A percentile compares a stretch with the other conserved stretches of the same genome.
phyloP scores from a whole-genome alignment of 2,888 invertebrate species.

The Volucella zonaria region DNA sequence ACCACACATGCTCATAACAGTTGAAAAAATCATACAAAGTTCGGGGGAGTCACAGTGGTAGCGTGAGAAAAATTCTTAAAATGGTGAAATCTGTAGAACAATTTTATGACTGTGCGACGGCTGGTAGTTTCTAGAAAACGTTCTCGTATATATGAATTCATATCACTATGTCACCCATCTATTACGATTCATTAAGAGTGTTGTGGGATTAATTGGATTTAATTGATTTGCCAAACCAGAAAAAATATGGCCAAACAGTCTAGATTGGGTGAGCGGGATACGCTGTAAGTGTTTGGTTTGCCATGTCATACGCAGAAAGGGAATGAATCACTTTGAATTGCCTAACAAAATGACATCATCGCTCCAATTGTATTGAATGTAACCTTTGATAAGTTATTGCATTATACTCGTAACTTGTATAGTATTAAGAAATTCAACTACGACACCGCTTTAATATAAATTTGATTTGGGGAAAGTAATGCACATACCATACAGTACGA shows the following conservation, averaged over 20 bases:
- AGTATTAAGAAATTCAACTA: slow-evolving; percentile 43
- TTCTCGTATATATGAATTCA: slow-evolving; percentile 62
- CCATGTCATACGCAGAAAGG: slow-evolving; percentile 17
- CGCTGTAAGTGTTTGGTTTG: slow-evolving; percentile 66
- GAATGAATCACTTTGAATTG: slow-evolving; percentile 69
- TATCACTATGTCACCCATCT: slow-evolving; percentile 81
- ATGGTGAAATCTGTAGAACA: slow-evolving; percentile 76
- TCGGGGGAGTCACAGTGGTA: slow-evolving; percentile 82
- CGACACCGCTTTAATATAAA: slow-evolving; percentile 45
- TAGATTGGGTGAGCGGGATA: slow-evolving; percentile 79
- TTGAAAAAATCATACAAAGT: slow-evolving; percentile 82
- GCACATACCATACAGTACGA: too few relatives aligned
- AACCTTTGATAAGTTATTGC: slow-evolving; percentile 56
- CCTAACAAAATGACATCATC: slow-evolving; percentile 70
- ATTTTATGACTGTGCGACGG: slow-evolving; percentile 58
- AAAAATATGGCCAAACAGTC: slow-evolving; percentile 82
- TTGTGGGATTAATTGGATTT: slow-evolving; percentile 83
- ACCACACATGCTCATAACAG: slow-evolving; percentile 68
- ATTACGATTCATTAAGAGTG: slow-evolving; percentile 82
- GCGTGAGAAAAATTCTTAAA: slow-evolving; percentile 81
- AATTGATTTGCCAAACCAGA: slow-evolving; percentile 83
- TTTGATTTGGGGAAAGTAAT: neutral
- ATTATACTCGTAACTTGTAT: slow-evolving; percentile 22
- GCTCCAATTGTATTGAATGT: slow-evolving; percentile 54
- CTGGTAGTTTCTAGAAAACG: slow-evolving; percentile 55